phyloP scores from a whole-genome alignment of 2,113 vertebrate species.

The Leptosomus discolor region DNA sequence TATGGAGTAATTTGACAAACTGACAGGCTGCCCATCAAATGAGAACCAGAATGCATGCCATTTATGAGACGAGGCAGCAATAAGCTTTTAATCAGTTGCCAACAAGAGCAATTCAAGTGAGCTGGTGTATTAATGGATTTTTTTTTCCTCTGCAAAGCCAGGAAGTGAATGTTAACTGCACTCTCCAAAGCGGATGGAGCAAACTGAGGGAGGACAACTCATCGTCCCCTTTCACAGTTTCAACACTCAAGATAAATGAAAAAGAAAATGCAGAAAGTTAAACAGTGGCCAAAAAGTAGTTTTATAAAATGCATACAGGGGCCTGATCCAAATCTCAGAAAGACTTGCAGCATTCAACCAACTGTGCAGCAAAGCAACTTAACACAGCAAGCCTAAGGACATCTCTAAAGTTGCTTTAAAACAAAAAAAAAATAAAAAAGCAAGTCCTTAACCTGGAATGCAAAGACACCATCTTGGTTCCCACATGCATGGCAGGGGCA shows the following conservation, averaged over 20 bases:
- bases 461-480: neutral
- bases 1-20: neutral
- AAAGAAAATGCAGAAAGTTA: neutral
- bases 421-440: too few relatives aligned
- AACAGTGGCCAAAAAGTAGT: neutral
- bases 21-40: constrained; percentile 16
- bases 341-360: neutral
- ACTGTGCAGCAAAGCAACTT: neutral
- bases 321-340: neutral
- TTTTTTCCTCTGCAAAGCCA: neutral
- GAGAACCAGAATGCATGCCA: neutral
- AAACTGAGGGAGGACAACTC: neutral
- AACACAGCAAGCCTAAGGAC: neutral
- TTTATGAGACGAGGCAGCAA: neutral
- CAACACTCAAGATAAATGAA: neutral
- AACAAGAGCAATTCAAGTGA: neutral
- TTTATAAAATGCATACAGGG: neutral
- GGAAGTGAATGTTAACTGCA: neutral
- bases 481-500: neutral
- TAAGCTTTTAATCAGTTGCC: constrained; percentile 36
- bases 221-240: neutral
- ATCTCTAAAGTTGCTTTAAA: neutral
- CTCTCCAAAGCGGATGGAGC: neutral
- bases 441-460: neutral
- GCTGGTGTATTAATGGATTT: neutral